phyloP scores from a whole-genome alignment of 1,140 invertebrate species.

The Elysia chlorotica region DNA sequence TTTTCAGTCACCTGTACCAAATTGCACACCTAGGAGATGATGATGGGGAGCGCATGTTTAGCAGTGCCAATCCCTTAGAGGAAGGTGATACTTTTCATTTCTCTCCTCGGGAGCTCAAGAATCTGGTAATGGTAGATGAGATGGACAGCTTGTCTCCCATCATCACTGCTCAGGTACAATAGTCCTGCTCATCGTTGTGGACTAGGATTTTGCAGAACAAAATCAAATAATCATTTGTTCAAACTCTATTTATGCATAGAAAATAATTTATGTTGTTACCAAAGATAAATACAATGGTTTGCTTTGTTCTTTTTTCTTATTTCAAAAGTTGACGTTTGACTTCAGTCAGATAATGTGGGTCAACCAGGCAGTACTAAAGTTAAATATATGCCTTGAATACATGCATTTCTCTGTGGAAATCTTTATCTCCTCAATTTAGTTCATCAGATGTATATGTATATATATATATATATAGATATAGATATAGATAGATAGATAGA shows the following conservation, averaged over 20 bases:
- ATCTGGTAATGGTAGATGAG: constrained; percentile 97
- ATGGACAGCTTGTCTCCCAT: constrained; percentile 97
- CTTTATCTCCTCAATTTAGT: too few relatives aligned
- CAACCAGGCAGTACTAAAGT: not conserved
- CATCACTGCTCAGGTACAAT: constrained; percentile 80
- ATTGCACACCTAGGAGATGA: constrained; percentile 99
- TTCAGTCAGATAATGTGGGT: not conserved
- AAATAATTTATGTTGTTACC: too few relatives aligned
- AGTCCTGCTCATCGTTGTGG: too few relatives aligned
- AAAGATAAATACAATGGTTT: too few relatives aligned
- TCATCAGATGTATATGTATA: too few relatives aligned
- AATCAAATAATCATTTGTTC: too few relatives aligned
- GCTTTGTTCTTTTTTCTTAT: not conserved
- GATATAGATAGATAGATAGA: too few relatives aligned
- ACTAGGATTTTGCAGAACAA: too few relatives aligned
- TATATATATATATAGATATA: too few relatives aligned
- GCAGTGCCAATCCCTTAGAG: constrained; percentile 96
- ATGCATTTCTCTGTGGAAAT: too few relatives aligned
- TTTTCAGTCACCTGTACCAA: constrained; percentile 92
- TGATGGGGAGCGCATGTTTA: constrained; percentile 99
- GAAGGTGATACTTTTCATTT: constrained; percentile 99
- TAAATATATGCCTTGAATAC: too few relatives aligned
- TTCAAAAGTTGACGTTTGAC: not conserved
- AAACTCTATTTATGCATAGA: too few relatives aligned
- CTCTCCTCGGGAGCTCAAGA: constrained; percentile 89